A percentile compares a stretch with the other conserved stretches of the same genome.
phyloP scores from a whole-genome alignment of 2,113 vertebrate genomes.

The Nematolebias whitei region DNA sequence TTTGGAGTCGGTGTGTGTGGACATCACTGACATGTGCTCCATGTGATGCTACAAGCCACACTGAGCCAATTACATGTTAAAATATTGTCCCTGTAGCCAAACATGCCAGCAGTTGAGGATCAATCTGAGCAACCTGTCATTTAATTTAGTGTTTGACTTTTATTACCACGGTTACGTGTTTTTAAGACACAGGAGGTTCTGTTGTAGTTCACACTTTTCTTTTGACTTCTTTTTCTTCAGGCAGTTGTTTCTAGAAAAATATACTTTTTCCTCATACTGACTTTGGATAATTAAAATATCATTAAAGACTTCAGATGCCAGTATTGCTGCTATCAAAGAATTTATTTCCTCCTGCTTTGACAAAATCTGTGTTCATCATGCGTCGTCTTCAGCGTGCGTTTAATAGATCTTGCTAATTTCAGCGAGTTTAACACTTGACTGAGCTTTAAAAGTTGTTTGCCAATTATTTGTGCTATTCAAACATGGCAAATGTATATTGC shows the following conservation, averaged over 20 bases:
- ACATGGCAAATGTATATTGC: too few relatives aligned
- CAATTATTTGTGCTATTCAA: too few relatives aligned
- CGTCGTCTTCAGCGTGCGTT: too few relatives aligned
- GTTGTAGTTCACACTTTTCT: not conserved
- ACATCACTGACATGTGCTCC: not conserved
- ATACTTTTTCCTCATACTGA: not conserved
- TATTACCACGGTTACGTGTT: not conserved
- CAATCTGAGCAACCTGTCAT: constrained; percentile 12
- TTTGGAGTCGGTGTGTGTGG: not conserved
- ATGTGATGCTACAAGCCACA: not conserved
- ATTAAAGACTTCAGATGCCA: not conserved
- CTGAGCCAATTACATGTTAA: too few relatives aligned
- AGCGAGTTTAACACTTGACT: too few relatives aligned
- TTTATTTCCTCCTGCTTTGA: too few relatives aligned
- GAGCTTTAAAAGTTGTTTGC: too few relatives aligned
- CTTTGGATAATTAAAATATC: not conserved
- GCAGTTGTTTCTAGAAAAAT: not conserved
- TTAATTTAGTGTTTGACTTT: not conserved
- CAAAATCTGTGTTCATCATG: too few relatives aligned
- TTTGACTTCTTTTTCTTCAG: not conserved
- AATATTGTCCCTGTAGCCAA: not conserved
- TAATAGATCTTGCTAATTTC: too few relatives aligned
- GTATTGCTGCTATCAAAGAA: too few relatives aligned
- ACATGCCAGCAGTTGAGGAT: constrained; percentile 11
- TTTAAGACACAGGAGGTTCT: not conserved